phyloP scores from a whole-genome alignment of 2,113 vertebrate species.

The Hydrochoerus hydrochaeris region DNA sequence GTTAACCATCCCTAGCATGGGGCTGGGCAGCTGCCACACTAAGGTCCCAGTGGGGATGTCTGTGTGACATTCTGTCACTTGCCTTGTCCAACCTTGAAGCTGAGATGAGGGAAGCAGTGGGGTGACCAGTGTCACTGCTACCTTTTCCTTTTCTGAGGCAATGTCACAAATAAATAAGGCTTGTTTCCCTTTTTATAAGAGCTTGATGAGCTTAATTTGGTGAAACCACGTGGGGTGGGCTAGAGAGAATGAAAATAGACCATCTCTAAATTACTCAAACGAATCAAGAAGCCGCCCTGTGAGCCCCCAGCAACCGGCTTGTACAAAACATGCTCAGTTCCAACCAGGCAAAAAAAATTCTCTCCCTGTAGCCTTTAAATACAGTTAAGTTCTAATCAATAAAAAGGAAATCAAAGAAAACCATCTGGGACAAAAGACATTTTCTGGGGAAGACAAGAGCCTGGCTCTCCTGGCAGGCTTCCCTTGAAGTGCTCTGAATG shows the following conservation, averaged over 20 bases:
- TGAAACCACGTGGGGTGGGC: neutral
- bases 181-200: conserved; percentile 46
- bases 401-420: conserved; percentile 69
- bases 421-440: conserved; percentile 51
- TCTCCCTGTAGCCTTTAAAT: conserved; percentile 25
- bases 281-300: neutral
- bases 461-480: neutral
- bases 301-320: neutral
- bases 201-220: conserved; percentile 38
- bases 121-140: neutral
- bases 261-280: conserved; percentile 54
- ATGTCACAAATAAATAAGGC: conserved; percentile 19
- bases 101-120: neutral
- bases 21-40: neutral
- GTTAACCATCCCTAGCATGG: neutral
- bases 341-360: neutral
- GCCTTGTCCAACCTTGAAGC: neutral
- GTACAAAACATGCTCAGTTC: neutral
- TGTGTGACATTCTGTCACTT: neutral
- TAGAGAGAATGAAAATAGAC: conserved; percentile 54
- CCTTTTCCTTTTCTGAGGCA: neutral
- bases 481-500: neutral
- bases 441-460: conserved; percentile 43
- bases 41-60: fast-evolving
- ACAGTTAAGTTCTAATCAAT: conserved; percentile 51